phyloP scores from a whole-genome alignment of 1,140 invertebrate species.

The Oedothorax gibbosus region DNA sequence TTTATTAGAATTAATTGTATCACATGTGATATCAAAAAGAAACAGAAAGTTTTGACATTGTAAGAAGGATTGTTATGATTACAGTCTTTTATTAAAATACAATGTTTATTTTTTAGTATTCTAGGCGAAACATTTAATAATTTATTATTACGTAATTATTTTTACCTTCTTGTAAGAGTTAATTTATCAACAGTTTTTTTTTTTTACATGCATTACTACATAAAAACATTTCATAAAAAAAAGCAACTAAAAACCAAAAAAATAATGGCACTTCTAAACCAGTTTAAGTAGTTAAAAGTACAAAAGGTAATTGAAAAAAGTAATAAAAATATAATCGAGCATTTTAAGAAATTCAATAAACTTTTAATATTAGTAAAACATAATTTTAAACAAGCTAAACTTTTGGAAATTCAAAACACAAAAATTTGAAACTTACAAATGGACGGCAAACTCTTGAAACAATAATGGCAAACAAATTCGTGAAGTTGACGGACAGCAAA shows the following conservation, averaged over 20 bases:
- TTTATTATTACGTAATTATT: not conserved
- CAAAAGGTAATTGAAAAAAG: no score
- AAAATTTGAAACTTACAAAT: not conserved
- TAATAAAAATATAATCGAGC: not conserved
- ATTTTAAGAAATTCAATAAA: not conserved
- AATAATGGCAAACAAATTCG: not conserved
- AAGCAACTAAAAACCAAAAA: no score
- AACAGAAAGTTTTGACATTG: not conserved
- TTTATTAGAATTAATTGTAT: not conserved
- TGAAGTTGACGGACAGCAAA: not conserved
- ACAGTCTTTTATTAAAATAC: not conserved
- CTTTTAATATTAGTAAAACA: not conserved
- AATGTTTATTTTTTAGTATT: not conserved
- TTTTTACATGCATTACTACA: no score
- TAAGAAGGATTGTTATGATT: not conserved
- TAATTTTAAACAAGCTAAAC: not conserved
- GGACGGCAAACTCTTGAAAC: no score
- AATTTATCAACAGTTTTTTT: no score
- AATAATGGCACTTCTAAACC: no score
- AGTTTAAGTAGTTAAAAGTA: no score
- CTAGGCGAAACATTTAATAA: not conserved
- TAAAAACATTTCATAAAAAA: no score
- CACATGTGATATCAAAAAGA: not conserved
- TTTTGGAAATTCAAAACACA: not conserved
- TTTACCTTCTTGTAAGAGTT: not conserved